These are phyloP conservation scores for Hylaea fasciaria DNA, from an alignment of 2,888 invertebrate genomes.

Conservation along the genomic window DNA sequence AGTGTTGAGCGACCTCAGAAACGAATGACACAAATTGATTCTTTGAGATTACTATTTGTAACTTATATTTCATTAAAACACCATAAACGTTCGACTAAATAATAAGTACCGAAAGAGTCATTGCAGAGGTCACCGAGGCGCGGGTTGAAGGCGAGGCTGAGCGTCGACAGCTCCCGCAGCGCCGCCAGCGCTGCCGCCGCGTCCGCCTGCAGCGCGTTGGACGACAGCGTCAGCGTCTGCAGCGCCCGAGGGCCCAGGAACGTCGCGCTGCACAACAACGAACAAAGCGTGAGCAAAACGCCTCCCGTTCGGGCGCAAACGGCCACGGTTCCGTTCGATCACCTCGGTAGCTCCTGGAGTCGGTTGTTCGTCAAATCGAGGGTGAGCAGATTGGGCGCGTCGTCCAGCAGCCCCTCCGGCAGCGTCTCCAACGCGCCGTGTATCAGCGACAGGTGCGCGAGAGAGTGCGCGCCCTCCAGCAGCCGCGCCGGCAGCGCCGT, in stretches of 20 bases:
- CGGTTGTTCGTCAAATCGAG: neutral
- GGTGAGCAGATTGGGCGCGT: neutral
- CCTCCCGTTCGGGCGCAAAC: too few species aligned
- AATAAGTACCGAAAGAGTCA: conserved; percentile 18
- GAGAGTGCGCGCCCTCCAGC: conserved; percentile 40
- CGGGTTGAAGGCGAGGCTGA: conserved; percentile 44
- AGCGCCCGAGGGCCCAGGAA: conserved; percentile 27
- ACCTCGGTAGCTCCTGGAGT: neutral
- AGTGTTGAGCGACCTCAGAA: too few species aligned
- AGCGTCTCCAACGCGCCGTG: neutral
- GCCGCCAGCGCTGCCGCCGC: conserved; percentile 33
- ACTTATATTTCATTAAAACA: too few species aligned
- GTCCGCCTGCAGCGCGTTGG: conserved; percentile 39
- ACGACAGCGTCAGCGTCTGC: conserved; percentile 40
- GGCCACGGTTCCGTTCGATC: neutral
- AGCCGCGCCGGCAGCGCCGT: conserved; percentile 43
- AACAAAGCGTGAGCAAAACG: too few species aligned
- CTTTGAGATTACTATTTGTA: too few species aligned
- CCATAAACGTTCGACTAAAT: too few species aligned
- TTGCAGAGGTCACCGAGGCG: conserved; percentile 47
- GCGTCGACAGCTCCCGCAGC: conserved; percentile 35
- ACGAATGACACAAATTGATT: too few species aligned
- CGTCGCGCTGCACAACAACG: too few species aligned
- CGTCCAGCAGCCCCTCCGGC: neutral
- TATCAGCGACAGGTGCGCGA: conserved; percentile 17